Evolutionary conservation across 2,888 invertebrate genomes (phyloP).

Genomic region (Aspidiotus destructor): DNA sequence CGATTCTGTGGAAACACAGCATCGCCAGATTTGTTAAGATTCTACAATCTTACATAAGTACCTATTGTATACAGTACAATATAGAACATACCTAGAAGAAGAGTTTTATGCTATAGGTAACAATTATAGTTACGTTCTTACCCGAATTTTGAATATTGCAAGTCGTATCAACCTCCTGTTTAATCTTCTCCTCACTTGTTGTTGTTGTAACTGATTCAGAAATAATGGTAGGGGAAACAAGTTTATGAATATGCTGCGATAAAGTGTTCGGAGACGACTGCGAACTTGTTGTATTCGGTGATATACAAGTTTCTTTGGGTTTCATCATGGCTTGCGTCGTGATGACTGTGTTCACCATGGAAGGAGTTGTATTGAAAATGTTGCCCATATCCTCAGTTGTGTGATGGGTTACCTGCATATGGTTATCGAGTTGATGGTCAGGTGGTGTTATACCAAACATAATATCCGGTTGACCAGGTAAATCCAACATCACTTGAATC

Average conservation of each 20-base stretch:
- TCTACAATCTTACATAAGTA: no score
- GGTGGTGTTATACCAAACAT: constrained; percentile 30
- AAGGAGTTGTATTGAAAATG: constrained; percentile 24
- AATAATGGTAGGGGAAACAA: background rate
- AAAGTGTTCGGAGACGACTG: constrained; percentile 21
- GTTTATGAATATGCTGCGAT: constrained; percentile 26
- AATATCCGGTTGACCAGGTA: constrained; percentile 24
- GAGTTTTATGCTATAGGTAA: no score
- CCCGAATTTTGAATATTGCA: constrained; percentile 31
- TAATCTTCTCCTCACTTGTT: constrained; percentile 18
- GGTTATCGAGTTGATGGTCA: constrained; percentile 9
- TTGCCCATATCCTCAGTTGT: constrained; percentile 22
- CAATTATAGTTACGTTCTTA: background rate
- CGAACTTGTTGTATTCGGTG: constrained; percentile 22
- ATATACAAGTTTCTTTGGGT: background rate
- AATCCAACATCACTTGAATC: constrained; percentile 28
- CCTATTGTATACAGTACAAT: no score
- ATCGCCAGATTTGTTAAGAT: no score
- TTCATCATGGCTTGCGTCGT: constrained; percentile 14
- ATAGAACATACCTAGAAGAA: no score
- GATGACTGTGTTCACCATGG: constrained; percentile 29
- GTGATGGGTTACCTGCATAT: constrained; percentile 17
- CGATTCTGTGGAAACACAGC: no score
- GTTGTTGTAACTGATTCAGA: constrained; percentile 25
- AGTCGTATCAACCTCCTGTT: constrained; percentile 28